Percentiles rank a stretch among this genome's conserved stretches.
Evolutionary conservation across 1,140 invertebrate genomes (phyloP).

Genomic region (Frieseomelitta varia): DNA sequence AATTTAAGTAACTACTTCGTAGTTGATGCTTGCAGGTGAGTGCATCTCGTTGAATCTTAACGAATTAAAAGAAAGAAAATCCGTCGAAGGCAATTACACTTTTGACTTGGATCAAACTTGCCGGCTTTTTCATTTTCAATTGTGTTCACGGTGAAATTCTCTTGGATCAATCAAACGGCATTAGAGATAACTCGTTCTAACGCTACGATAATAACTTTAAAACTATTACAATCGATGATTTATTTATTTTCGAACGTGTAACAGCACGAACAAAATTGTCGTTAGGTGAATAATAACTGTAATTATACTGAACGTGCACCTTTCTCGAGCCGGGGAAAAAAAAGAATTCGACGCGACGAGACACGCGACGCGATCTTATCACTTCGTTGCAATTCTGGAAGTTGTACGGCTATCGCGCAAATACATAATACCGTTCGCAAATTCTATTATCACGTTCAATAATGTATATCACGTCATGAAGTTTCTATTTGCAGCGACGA

Average conservation of each 20-base stretch:
- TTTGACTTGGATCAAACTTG: too few relatives aligned
- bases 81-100: too few relatives aligned
- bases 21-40: not conserved
- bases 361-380: conserved; percentile 4
- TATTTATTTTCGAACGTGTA: not conserved
- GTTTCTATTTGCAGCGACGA: not conserved
- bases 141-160: too few relatives aligned
- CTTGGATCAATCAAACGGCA: too few relatives aligned
- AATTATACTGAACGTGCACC: not conserved
- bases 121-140: not conserved
- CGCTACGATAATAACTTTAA: too few relatives aligned
- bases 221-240: not conserved
- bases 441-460: conserved; percentile 23
- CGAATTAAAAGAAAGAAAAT: not conserved
- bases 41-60: not conserved
- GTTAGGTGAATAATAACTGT: not conserved
- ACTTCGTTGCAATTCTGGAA: not conserved
- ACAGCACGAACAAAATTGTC: not conserved
- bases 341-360: not conserved
- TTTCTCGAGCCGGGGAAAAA: too few relatives aligned
- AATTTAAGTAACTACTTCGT: not conserved
- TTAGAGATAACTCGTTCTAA: too few relatives aligned
- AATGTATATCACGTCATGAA: not conserved
- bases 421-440: not conserved
- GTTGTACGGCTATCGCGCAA: conserved; percentile 5